Evolutionary conservation across 1,140 invertebrate genomes (phyloP).

Genomic region (Brachionus calyciflorus): DNA sequence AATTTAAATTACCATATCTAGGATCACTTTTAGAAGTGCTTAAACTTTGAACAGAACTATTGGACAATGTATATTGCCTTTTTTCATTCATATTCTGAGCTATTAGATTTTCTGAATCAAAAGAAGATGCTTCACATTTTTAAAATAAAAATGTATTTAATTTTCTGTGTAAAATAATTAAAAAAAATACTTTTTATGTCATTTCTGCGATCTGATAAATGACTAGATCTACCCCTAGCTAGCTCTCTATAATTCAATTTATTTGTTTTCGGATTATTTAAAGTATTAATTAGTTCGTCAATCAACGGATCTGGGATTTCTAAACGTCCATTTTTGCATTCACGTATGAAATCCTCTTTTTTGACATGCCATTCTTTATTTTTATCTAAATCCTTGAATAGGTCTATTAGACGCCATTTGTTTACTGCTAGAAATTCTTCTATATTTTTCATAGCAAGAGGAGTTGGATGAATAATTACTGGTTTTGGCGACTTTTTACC

Average conservation of each 20-base stretch:
- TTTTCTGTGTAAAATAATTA: too few relatives aligned
- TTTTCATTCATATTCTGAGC: too few relatives aligned
- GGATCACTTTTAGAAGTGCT: neutral
- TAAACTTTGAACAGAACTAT: neutral
- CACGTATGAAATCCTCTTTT: slow-evolving; percentile 29
- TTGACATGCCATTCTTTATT: slow-evolving; percentile 40
- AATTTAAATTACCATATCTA: neutral
- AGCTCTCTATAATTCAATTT: slow-evolving; percentile 19
- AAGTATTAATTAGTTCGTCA: neutral
- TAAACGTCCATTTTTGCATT: slow-evolving; percentile 29
- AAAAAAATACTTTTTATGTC: slow-evolving; percentile 1
- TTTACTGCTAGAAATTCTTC: slow-evolving; percentile 21
- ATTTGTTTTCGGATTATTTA: neutral
- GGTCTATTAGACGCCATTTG: slow-evolving; percentile 38
- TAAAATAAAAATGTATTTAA: too few relatives aligned
- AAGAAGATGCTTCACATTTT: too few relatives aligned
- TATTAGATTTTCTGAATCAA: too few relatives aligned
- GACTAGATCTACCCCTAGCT: slow-evolving; percentile 13
- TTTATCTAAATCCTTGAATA: slow-evolving; percentile 44
- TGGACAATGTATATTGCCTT: too few relatives aligned
- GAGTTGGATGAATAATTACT: neutral
- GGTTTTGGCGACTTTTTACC: neutral
- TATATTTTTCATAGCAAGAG: slow-evolving; percentile 23
- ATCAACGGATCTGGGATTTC: slow-evolving; percentile 18
- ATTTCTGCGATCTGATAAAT: slow-evolving; percentile 13